Percentiles rank a stretch among this genome's conserved stretches.
Evolutionary conservation across 2,888 invertebrate genomes (phyloP).

Genomic region (Agrotis clavis): DNA sequence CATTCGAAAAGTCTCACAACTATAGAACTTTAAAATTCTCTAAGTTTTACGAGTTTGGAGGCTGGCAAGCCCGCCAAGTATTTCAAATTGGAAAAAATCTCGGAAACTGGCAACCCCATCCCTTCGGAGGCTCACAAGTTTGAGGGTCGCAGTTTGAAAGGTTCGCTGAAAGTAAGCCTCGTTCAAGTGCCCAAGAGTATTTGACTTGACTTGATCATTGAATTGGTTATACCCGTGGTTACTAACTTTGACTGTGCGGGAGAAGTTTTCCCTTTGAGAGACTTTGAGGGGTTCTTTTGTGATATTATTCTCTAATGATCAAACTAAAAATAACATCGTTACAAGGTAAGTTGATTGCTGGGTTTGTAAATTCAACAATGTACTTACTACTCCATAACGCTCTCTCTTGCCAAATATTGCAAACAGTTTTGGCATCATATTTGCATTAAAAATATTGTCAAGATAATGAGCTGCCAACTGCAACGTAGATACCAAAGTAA

Average conservation of each 20-base stretch:
- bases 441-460: not conserved
- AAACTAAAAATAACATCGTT: constrained; percentile 5
- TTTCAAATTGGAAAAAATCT: constrained; percentile 61
- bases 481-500: not conserved
- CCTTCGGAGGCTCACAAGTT: constrained; percentile 47
- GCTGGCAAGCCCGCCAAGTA: constrained; percentile 38
- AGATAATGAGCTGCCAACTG: constrained; percentile 17
- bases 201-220: constrained; percentile 59
- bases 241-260: constrained; percentile 24
- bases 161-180: constrained; percentile 41
- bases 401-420: not conserved
- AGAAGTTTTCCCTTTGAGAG: constrained; percentile 1
- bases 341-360: not conserved
- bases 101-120: constrained; percentile 41
- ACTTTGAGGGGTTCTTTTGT: not conserved
- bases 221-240: constrained; percentile 42
- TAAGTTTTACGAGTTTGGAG: constrained; percentile 39
- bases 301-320: constrained; percentile 14
- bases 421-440: constrained; percentile 12
- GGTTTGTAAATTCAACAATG: not conserved
- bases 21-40: constrained; percentile 55
- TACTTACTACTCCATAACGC: not conserved
- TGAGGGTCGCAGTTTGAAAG: constrained; percentile 54
- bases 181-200: constrained; percentile 43
- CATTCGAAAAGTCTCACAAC: constrained; percentile 38